Evolutionary conservation across 64 coral and sea anemone species (phyloP).

Genomic region (Porites australiensis): DNA sequence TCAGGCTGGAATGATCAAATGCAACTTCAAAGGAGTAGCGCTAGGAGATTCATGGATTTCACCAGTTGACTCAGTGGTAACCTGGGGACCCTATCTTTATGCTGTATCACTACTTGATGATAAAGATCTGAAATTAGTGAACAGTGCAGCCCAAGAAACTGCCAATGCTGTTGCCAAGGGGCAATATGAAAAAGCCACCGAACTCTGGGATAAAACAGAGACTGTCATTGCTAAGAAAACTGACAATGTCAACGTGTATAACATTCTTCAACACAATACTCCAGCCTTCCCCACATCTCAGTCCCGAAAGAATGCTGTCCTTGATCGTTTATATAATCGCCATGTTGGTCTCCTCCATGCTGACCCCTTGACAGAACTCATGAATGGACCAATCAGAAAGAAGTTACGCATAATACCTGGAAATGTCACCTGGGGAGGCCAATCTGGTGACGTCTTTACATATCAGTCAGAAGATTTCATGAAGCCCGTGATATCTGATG

Average conservation of each 20-base stretch:
- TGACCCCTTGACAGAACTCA: slow-evolving; percentile 74
- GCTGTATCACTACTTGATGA: slow-evolving; percentile 82
- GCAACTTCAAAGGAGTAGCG: slow-evolving; percentile 90
- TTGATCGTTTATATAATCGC: slow-evolving; percentile 68
- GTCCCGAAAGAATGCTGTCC: slow-evolving; percentile 13
- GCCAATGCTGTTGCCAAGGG: slow-evolving; percentile 78
- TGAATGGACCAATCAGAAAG: slow-evolving; percentile 97
- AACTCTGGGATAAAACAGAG: slow-evolving; percentile 73
- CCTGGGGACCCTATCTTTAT: slow-evolving; percentile 97
- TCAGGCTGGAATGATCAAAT: slow-evolving; percentile 58
- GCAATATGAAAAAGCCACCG: slow-evolving; percentile 74
- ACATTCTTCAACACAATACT: slow-evolving; percentile 86
- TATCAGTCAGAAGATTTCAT: slow-evolving; percentile 91
- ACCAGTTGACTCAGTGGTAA: slow-evolving; percentile 90
- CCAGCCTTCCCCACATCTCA: slow-evolving; percentile 27
- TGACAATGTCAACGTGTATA: slow-evolving; percentile 96
- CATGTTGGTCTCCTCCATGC: slow-evolving; percentile 77
- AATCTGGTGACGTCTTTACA: slow-evolving; percentile 75
- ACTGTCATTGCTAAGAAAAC: slow-evolving; percentile 60
- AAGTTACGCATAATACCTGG: slow-evolving; percentile 92
- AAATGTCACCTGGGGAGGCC: slow-evolving; percentile 87
- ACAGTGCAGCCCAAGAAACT: slow-evolving; percentile 62
- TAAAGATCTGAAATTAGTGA: slow-evolving; percentile 66
- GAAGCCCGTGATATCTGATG: slow-evolving; percentile 87
- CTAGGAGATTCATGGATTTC: slow-evolving; percentile 99